Base-by-base conservation (phyloP, 23 tunicate species). In the Halocynthia roretzi region DNA sequence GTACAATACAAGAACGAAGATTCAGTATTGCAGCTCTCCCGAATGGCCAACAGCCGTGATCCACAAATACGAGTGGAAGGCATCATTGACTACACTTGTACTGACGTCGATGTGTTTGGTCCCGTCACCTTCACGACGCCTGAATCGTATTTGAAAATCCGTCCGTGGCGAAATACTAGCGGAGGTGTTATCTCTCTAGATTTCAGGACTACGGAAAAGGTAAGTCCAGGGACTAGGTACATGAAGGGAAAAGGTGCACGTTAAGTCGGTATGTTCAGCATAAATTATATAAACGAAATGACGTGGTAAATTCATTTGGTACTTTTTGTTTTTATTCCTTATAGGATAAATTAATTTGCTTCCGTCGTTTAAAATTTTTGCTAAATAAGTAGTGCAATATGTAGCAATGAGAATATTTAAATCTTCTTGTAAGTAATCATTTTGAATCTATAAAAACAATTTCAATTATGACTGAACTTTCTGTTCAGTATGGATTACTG, bases 401-500 rank as follows among this genome's bases (percentile, higher is more conserved):
- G n/a, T n/a, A n/a, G n/a, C n/a, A n/a, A n/a, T n/a, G n/a, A n/a
- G n/a, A n/a, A n/a, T n/a, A n/a, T n/a, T n/a, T n/a, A n/a, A n/a
- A n/a, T n/a, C n/a, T n/a, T n/a, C n/a, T n/a, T n/a, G n/a, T n/a
- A n/a, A n/a, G n/a, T n/a, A n/a, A n/a, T n/a, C n/a, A n/a, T n/a
- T n/a, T n/a, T n/a, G n/a, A n/a, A n/a, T n/a, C n/a, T n/a, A n/a
- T n/a, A n/a, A n/a, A n/a, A n/a, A n/a, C n/a, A n/a, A n/a, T n/a
- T n/a, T n/a, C n/a, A n/a, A n/a, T n/a, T n/a, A n/a, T n/a, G n/a
- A n/a, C n/a, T n/a, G n/a, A n/a, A n/a, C n/a, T n/a, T n/a, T n/a
- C n/a, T n/a, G n/a, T n/a, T n/a, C 77, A 92, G 98, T 74, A 86
- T 51, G 98, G 98, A 22, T 57, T 92, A 44, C 56, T 92, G 56